Evolutionary conservation across 2,888 invertebrate species (phyloP), one percentile per base, ranked within the genome.

Genomic region (Microplitis deprimator): DNA sequence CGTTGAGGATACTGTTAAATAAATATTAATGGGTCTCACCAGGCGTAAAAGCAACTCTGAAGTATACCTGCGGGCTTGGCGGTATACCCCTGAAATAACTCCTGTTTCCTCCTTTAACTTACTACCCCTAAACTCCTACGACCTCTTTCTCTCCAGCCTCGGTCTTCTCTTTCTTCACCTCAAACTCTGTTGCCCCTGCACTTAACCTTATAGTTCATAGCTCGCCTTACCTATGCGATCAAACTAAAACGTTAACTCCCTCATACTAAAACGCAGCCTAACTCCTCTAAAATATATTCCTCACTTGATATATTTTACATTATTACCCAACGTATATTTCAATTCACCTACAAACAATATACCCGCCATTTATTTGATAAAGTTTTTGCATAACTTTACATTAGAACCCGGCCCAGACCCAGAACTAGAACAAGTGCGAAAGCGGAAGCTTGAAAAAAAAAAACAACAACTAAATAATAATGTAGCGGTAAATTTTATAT

Each of bases 21-120:
- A 85, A 87, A 87, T 87, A 86, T 87, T 87, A 86, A 87, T 87
- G 86, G 81, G 81, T 82, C 80, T 79, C 81, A 79, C 81, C 79
- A 74, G 79, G 79, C 68, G 76, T 72, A 65, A 81, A 76, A 81
- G 79, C 73, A 72, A 69, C 77, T 60, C 70, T 62, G 60, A 64
- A 73, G 60, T 78, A 76, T 68, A 76, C 29, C 67, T 76, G 65
- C 69, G 73, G 76, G 73, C 50, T 68, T 41, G 65, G 73, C 6
- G 76, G 70, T 41, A 70, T 71, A 77, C 65, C 69, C 71, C 74
- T 75, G 41, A 61, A 39, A 75, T 65, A 79, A 75, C 68, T 61
- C 61, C 40, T 38, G 17, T 50, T 62, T 69, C 64, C 69, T 60
- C 61, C 41, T n/a, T 13, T 62, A 65, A 65, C 41, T 62, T 62